Conservation (phyloP, 2,888 invertebrate genomes). For the Busseola fusca region DNA sequence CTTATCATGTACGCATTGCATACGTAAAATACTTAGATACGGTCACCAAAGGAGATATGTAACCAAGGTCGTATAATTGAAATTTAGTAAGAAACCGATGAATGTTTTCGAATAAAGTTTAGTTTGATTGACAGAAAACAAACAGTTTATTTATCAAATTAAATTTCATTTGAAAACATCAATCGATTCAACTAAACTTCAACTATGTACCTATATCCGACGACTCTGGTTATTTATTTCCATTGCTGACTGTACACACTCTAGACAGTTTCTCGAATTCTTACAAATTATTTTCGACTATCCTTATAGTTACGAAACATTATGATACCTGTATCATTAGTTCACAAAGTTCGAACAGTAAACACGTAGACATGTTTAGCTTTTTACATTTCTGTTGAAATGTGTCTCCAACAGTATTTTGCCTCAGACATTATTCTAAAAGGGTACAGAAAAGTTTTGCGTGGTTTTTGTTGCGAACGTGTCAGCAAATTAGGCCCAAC, state of each 20-base stretch:
- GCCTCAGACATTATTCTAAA: background rate
- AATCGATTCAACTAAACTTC: too few species aligned
- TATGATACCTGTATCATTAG: background rate
- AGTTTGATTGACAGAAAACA: too few species aligned
- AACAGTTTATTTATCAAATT: too few species aligned
- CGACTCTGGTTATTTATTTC: too few species aligned
- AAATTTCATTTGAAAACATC: too few species aligned
- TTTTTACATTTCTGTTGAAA: background rate
- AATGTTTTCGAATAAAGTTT: too few species aligned
- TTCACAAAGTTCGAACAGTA: background rate
- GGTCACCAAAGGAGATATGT: too few species aligned
- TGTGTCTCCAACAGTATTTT: background rate
- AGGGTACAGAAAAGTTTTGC: background rate
- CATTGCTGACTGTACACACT: background rate
- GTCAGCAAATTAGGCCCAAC: background rate
- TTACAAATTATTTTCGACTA: background rate
- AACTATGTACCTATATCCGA: too few species aligned
- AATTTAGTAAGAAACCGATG: too few species aligned
- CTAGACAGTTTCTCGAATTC: background rate
- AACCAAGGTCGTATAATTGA: too few species aligned
- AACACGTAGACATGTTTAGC: too few species aligned
- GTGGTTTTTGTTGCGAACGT: too few species aligned
- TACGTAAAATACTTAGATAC: conserved; percentile 15
- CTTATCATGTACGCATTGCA: conserved; percentile 33
- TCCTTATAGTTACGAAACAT: background rate